These are phyloP conservation scores for Oreohelix idahoensis DNA, from an alignment of 1,140 invertebrate species.

Conservation along the genomic window DNA sequence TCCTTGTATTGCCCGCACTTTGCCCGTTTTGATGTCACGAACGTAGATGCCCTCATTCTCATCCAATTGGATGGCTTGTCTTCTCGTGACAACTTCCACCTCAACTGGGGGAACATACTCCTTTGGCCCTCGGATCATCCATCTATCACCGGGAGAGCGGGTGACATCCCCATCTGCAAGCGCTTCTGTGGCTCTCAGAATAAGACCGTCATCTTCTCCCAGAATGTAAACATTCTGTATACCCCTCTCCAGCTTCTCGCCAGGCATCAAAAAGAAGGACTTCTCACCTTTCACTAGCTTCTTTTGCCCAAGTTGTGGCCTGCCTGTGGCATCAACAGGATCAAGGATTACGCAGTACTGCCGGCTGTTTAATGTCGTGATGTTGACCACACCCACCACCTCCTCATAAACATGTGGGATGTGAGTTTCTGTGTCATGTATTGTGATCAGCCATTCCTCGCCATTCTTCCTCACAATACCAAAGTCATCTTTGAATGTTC, in stretches of 20 bases:
- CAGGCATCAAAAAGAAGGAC: too few relatives aligned
- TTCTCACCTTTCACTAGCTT: constrained; percentile 68
- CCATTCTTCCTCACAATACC: too few relatives aligned
- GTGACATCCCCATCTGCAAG: constrained; percentile 69
- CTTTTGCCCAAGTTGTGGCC: constrained; percentile 71
- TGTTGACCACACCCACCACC: constrained; percentile 61
- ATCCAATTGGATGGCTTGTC: constrained; percentile 34
- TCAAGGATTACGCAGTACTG: constrained; percentile 73
- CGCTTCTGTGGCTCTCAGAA: constrained; percentile 67
- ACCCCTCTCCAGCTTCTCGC: constrained; percentile 69
- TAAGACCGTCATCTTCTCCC: constrained; percentile 72
- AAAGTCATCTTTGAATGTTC: too few relatives aligned
- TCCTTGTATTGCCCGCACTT: constrained; percentile 74
- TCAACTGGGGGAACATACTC: constrained; percentile 74
- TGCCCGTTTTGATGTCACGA: neutral
- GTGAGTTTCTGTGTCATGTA: too few relatives aligned
- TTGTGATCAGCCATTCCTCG: too few relatives aligned
- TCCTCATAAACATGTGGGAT: too few relatives aligned
- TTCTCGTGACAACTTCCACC: constrained; percentile 70
- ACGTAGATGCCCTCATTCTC: too few relatives aligned
- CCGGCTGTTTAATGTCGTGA: constrained; percentile 67
- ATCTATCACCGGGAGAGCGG: constrained; percentile 72
- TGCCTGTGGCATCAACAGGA: constrained; percentile 67
- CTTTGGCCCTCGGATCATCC: constrained; percentile 73
- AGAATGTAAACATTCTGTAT: constrained; percentile 70